Conservation (phyloP, 2,797 vertebrate species). For the Rallus crepitans region DNA sequence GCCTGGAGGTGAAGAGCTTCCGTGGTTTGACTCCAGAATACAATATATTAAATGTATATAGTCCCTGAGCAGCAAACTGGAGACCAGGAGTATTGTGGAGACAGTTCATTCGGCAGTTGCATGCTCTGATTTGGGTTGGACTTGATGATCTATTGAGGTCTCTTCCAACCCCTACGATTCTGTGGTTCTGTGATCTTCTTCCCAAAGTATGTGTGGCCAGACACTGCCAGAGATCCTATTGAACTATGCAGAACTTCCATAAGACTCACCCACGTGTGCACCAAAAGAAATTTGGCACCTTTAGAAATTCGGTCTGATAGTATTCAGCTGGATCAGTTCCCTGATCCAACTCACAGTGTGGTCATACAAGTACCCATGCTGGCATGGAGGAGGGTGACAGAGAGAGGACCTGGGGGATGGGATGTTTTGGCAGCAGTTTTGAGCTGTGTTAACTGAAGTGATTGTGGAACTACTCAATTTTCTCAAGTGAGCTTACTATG, state of each 20-base stretch:
- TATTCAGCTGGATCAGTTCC: background rate
- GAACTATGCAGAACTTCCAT: background rate
- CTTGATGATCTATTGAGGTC: no score
- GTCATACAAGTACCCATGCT: background rate
- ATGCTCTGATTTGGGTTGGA: background rate
- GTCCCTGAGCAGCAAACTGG: background rate
- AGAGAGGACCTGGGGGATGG: background rate
- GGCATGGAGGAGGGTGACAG: background rate
- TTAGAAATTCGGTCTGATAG: background rate
- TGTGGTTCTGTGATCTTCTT: background rate
- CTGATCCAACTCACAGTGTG: background rate
- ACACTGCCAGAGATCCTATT: background rate
- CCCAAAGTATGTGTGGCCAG: background rate
- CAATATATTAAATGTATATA: background rate
- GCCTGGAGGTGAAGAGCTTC: background rate
- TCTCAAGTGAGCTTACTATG: background rate
- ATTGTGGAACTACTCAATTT: background rate
- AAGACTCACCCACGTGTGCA: background rate
- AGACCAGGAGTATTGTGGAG: background rate
- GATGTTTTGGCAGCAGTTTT: background rate
- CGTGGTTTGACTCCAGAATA: background rate
- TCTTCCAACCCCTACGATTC: no score
- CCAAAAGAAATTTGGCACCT: background rate
- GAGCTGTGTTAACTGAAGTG: background rate
- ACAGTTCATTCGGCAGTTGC: background rate